Percentiles rank a stretch among this genome's conserved stretches.
Evolutionary conservation across 1,140 invertebrate genomes (phyloP).

Genomic region (Oppia nitens): DNA sequence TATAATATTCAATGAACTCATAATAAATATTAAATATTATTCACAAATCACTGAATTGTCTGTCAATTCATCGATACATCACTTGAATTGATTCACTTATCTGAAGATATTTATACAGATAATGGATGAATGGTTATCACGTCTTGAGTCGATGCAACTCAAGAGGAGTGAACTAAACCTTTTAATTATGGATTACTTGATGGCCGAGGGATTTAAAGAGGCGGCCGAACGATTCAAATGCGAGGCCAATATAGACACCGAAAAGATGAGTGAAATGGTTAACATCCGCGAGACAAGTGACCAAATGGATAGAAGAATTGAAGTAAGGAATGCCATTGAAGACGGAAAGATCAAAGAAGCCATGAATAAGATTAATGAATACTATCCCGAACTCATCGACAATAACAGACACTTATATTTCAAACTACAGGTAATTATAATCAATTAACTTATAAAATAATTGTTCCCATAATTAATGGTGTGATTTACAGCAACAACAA

Average conservation of each 20-base stretch:
- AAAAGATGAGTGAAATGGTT: background rate
- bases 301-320: slow-evolving; percentile 65
- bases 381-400: slow-evolving; percentile 85
- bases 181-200: slow-evolving; percentile 95
- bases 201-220: slow-evolving; percentile 90
- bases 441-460: background rate
- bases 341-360: slow-evolving; percentile 81
- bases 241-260: slow-evolving; percentile 53
- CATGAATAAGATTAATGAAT: slow-evolving; percentile 74
- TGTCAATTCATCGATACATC: too few species aligned
- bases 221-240: slow-evolving; percentile 90
- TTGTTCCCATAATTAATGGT: background rate
- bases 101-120: background rate
- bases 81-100: too few species aligned
- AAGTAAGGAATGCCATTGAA: slow-evolving; percentile 85
- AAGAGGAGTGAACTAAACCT: slow-evolving; percentile 85
- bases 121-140: slow-evolving; percentile 42
- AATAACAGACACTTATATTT: slow-evolving; percentile 90
- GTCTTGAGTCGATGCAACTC: slow-evolving; percentile 58
- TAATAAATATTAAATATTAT: too few species aligned
- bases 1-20: too few species aligned
- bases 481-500: slow-evolving; percentile 59
- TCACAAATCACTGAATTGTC: too few species aligned
- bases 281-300: slow-evolving; percentile 5
- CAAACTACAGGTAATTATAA: slow-evolving; percentile 58